Evolutionary conservation across 2,888 invertebrate genomes (phyloP).

Genomic region (Xestia c-nigrum): DNA sequence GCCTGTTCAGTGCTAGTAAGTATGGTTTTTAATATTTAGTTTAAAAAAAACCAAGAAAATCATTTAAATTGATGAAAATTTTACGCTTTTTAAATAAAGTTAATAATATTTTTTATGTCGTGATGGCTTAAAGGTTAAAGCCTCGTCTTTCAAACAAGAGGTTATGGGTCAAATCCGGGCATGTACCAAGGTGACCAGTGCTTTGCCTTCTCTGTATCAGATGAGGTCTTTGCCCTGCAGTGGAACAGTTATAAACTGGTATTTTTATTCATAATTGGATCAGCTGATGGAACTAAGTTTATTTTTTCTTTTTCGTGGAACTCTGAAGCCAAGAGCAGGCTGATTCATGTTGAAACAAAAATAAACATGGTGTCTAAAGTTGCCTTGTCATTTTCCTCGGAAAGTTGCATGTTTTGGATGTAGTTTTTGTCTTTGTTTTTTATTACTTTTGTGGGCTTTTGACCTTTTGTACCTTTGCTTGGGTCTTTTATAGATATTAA

Average conservation of each 20-base stretch:
- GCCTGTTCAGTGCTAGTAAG: slow-evolving; percentile 80
- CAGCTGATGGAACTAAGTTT: background rate
- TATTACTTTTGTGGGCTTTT: background rate
- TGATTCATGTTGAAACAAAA: slow-evolving; percentile 8
- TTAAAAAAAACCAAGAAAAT: background rate
- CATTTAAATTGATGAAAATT: background rate
- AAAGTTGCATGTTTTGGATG: background rate
- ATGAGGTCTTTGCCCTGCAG: background rate
- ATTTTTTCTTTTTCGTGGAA: background rate
- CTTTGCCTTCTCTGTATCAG: background rate
- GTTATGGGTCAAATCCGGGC: background rate
- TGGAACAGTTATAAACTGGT: background rate
- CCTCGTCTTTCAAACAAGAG: background rate
- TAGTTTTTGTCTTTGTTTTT: background rate
- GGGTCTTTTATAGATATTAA: background rate
- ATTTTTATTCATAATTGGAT: background rate
- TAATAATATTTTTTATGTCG: background rate
- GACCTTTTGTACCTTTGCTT: background rate
- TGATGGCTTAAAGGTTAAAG: background rate
- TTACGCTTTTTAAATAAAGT: background rate
- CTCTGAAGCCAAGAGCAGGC: background rate
- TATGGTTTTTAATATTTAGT: slow-evolving; percentile 52
- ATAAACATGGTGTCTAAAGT: slow-evolving; percentile 9
- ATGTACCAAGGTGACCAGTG: background rate
- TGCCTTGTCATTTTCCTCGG: background rate